phyloP scores from a whole-genome alignment of 2,113 vertebrate genomes.

The Psilopsiagon aymara region DNA sequence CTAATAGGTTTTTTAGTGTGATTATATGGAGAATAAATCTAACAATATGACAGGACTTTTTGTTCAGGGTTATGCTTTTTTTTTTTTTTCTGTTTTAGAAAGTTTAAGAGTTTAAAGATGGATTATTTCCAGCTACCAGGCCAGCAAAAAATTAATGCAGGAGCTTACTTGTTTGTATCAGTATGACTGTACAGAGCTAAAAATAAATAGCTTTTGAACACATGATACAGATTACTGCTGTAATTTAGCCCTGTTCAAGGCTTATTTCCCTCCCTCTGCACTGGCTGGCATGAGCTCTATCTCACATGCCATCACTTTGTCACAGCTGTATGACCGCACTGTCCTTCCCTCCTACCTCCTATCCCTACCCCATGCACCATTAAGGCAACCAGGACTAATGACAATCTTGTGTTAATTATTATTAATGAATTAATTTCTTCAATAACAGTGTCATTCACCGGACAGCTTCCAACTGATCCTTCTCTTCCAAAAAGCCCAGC shows the following conservation, averaged over 20 bases:
- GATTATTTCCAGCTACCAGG: neutral
- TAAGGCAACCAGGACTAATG: neutral
- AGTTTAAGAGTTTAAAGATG: neutral
- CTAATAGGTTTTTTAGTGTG: neutral
- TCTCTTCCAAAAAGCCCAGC: conserved; percentile 87
- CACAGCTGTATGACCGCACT: neutral
- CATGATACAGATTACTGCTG: neutral
- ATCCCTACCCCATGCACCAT: neutral
- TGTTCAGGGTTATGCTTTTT: neutral
- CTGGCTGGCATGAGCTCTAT: neutral
- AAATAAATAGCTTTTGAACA: conserved; percentile 24
- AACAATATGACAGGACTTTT: neutral
- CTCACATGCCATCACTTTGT: neutral
- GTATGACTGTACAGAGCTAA: conserved; percentile 20
- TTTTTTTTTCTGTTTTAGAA: neutral
- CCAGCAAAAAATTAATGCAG: neutral
- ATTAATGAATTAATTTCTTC: neutral
- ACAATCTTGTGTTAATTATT: neutral
- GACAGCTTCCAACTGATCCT: conserved; percentile 88
- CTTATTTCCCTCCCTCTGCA: neutral
- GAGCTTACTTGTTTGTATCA: neutral
- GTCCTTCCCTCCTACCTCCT: neutral
- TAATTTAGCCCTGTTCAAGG: conserved; percentile 9
- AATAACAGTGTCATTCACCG: conserved; percentile 68
- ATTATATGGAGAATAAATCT: neutral